Evolutionary conservation across 2,113 vertebrate genomes (phyloP), one percentile per base, ranked within the genome.

Genomic region (Gasterosteus aculeatus): DNA sequence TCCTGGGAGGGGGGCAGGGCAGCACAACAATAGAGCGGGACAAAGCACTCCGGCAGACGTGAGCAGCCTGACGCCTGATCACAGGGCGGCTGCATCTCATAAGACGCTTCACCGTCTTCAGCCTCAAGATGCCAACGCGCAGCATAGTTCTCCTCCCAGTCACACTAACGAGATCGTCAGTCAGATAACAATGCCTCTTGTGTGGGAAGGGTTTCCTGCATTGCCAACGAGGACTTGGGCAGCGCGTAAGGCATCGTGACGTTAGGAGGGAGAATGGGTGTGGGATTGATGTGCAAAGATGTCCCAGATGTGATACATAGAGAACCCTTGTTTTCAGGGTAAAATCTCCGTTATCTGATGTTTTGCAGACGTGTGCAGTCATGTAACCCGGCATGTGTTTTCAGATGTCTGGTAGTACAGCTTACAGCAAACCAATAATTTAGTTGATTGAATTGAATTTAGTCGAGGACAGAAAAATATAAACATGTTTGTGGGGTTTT

Each of bases 321-420:
- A 38, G 53, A 29, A 56, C 15, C 4, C 44, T 22, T 42, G 69
- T 82, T 75, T 71, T 47, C 29, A 7, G 39, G 38, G 26, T 71
- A 10, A 53, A 66, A 77, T 81, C 83, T 82, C 49, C 35, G 67
- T 75, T 54, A 88, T 86, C 60, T 85, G 67, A 66, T 77, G 84
- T 75, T 26, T 77, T 29, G n/a, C 78, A 44, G 81, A 62, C 85
- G 3, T 80, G 87, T 92, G 85, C 60, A 54, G 77, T 94, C 87
- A 85, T 81, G 91, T 73, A 69, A 61, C 72, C 38, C 10, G 67
- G 29, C 35, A 29, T 82, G 80, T 72, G 60, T 72, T 78, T 78
- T 63, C 53, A 77, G 77, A 71, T 71, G 80, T 77, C 64, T 82
- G 79, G 7, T 77, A 63, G 89, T 77, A 80, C 75, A 71, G 83